Conservation (phyloP, 2,113 vertebrate genomes). For the Muntiacus muntjak region DNA sequence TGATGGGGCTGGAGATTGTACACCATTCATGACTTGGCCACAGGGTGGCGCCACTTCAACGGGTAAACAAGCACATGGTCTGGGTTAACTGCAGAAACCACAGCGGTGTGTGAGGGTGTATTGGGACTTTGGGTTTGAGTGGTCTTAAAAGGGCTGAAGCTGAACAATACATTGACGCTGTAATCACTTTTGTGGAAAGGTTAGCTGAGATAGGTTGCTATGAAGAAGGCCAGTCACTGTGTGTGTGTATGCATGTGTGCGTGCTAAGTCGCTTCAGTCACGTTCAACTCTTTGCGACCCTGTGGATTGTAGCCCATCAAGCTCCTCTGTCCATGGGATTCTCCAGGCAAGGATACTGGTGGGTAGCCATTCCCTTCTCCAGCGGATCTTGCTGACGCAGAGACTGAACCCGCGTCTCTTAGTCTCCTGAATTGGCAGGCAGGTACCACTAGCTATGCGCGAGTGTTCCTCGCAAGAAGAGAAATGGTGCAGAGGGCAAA, state of each 20-base stretch:
- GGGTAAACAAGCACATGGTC: background rate
- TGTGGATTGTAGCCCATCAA: background rate
- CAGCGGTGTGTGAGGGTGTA: rapidly evolving
- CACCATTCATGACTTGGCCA: background rate
- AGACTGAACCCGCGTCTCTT: background rate
- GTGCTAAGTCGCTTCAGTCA: background rate
- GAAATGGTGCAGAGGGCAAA: background rate
- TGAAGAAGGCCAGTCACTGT: background rate
- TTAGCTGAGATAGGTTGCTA: background rate
- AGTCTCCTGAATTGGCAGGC: background rate
- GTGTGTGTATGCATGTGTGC: background rate
- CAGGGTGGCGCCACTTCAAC: background rate
- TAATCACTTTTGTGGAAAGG: background rate
- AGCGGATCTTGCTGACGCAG: background rate
- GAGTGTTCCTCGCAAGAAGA: too few relatives aligned
- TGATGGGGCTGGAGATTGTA: too few relatives aligned
- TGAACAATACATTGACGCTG: background rate
- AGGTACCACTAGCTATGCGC: background rate
- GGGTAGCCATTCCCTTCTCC: background rate
- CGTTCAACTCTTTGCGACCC: background rate
- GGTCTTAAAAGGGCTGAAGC: background rate
- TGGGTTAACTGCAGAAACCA: rapidly evolving
- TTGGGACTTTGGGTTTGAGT: background rate
- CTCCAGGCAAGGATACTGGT: background rate
- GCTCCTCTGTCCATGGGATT: background rate